phyloP scores from a whole-genome alignment of 2,888 invertebrate genomes.

The Lutraria lutraria region DNA sequence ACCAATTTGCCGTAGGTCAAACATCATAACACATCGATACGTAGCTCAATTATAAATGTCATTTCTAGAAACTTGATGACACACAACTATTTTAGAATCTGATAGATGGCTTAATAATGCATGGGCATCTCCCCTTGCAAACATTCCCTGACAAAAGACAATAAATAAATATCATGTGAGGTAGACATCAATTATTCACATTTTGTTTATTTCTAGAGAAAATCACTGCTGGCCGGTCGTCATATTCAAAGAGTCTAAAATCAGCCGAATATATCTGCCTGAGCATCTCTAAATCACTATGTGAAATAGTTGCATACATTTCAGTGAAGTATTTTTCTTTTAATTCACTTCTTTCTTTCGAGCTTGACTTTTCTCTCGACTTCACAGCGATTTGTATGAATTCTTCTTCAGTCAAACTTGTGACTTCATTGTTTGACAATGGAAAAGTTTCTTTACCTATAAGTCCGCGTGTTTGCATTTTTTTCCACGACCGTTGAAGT shows the following conservation, averaged over 20 bases:
- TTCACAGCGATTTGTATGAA: slow-evolving; percentile 59
- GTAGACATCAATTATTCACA: neutral
- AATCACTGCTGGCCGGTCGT: slow-evolving; percentile 34
- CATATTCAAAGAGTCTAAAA: slow-evolving; percentile 76
- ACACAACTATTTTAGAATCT: no score
- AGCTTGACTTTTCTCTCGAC: slow-evolving; percentile 41
- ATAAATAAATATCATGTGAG: neutral
- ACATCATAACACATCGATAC: no score
- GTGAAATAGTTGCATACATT: slow-evolving; percentile 65
- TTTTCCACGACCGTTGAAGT: slow-evolving; percentile 39
- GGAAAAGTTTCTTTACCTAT: slow-evolving; percentile 40
- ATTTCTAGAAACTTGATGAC: no score
- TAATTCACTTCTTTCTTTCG: slow-evolving; percentile 60
- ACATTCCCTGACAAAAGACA: neutral
- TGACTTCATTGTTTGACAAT: neutral
- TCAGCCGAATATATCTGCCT: slow-evolving; percentile 69
- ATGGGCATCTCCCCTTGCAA: no score
- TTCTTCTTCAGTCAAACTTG: slow-evolving; percentile 36
- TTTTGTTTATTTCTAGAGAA: neutral
- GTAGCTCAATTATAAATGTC: no score
- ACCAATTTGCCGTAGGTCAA: no score
- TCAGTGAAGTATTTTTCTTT: slow-evolving; percentile 67
- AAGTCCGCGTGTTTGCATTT: slow-evolving; percentile 43
- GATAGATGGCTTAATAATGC: no score
- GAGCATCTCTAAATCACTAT: slow-evolving; percentile 62